Evolutionary conservation across 2,113 vertebrate species (phyloP), one percentile per base, ranked within the genome.

Genomic region (Oreochromis spilurus): DNA sequence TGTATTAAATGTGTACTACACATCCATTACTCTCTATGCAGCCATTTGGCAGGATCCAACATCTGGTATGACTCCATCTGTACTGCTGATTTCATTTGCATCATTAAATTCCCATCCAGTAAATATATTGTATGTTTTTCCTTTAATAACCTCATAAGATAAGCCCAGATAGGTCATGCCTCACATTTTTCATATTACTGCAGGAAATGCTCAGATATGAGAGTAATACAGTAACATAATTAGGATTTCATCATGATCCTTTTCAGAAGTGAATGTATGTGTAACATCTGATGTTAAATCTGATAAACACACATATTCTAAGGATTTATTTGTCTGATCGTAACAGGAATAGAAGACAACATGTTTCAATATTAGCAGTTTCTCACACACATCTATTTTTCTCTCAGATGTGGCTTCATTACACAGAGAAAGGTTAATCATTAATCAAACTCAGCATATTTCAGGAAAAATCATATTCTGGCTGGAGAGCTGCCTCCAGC

Each of bases 401-500:
- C 84, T 36, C 38, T 77, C 72, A 81, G 86, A 45, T 62, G 45
- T 57, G 48, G 10, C 60, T 87, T 80, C 65, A 85, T 82, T 82
- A 87, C 17, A 43, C 19, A 14, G 2, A 45, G 60, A 3, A n/a
- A 79, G 16, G 24, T 62, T 50, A 6, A 52, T 78, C 29, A 78
- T 88, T 53, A 91, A 87, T 87, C 65, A 70, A 40, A 48, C 11
- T 31, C 70, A 67, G 75, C 5, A 5, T 1, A 54, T 79, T 81
- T 57, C 34, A 79, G 54, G 4, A 13, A 31, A 26, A 88, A 88
- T 89, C 50, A 84, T 57, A 87, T 86, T 89, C 67, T 88, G 86
- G 84, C 87, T 26, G 31, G 4, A 62, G 57, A 45, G 36, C 12
- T 4, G 16, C 83, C 65, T 90, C 81, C 65, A 84, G 19, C 83